Base-by-base conservation (phyloP, 1,140 invertebrate genomes). In the Cepaea nemoralis region DNA sequence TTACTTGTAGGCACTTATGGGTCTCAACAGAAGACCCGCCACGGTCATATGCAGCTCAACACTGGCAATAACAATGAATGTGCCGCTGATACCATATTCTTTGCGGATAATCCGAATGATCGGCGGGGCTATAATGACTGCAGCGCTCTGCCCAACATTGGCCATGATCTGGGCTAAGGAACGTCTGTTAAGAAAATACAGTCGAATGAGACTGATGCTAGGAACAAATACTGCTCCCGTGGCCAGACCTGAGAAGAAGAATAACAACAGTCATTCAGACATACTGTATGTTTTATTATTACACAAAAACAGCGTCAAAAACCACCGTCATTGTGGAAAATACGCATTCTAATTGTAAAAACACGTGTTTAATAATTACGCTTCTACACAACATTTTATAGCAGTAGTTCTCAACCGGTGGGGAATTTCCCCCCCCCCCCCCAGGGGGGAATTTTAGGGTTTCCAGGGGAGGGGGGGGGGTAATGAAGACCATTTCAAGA, bases 1-100 rank as follows among this genome's bases (percentile, higher is more conserved):
- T 55, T 59, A 77, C 66, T 33, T 70, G 63, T 83, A 83, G n/a
- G 77, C 75, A 22, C 37, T 80, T 31, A 74, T 71, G 5, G 85
- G 84, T 33, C 82, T 74, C 10, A 85, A 16, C 12, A 86, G 69
- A 19, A 40, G 59, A 10, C 66, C 73, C 8, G 59, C 76, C 3
- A 82, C 39, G 22, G 84, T 45, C 27, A 67, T 66, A 39, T 87
- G 78, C 14, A 85, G 24, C 40, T 82, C 42, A 6, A 87, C 59
- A 2, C 82, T 96, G 8, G 96, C 96, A 92, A 97, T 94, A 3
- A 96, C 90, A 0, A 96, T 90, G 10, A 96, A 85, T 1, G 89
- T 85, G 8, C 91, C 91, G 14, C 77, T 67, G 0, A 85, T 55
- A 19, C 83, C 83, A 71, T 83, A 88, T 2, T 74, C 27, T 33